A percentile compares a stretch with the other conserved stretches of the same genome.
Conservation (phyloP, 1,140 invertebrate species). For the Ceratina australensis region DNA sequence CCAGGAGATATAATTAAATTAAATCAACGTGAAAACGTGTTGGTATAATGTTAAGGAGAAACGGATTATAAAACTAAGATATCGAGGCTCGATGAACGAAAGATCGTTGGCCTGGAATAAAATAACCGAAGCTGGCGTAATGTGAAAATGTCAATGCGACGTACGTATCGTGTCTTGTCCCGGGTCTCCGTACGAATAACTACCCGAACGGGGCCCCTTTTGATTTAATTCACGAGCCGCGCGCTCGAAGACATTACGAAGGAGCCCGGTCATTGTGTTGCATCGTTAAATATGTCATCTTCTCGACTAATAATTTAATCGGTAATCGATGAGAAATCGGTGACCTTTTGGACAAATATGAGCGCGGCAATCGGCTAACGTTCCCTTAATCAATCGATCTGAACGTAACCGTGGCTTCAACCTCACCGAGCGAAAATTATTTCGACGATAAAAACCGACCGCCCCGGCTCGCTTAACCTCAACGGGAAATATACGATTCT, state of each 20-base stretch:
- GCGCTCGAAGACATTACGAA: constrained; percentile 9
- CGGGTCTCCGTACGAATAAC: neutral
- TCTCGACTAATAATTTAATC: constrained; percentile 46
- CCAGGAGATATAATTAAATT: too few relatives aligned
- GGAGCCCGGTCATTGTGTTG: neutral
- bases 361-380: constrained; percentile 3
- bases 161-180: neutral
- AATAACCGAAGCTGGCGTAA: neutral
- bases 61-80: too few relatives aligned
- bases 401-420: neutral
- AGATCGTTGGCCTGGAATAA: neutral
- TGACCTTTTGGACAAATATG: constrained; percentile 56
- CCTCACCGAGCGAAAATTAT: neutral
- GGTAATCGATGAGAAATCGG: constrained; percentile 63
- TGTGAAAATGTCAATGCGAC: neutral
- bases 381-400: constrained; percentile 1
- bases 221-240: neutral
- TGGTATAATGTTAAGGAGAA: too few relatives aligned
- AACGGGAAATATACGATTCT: too few relatives aligned
- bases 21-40: too few relatives aligned
- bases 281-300: constrained; percentile 58
- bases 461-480: too few relatives aligned
- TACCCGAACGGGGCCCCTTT: neutral
- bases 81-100: too few relatives aligned
- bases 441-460: neutral